Conservation (phyloP, 1,140 invertebrate genomes). For the Drosophila melanogaster region Release_6_plus_ISO1_MT NT_033779.5:18391501-18392000, state of each 20-base stretch:
- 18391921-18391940: conserved; percentile 50
- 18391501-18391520: too few relatives aligned
- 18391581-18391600: too few relatives aligned
- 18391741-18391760: neutral
- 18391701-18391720: too few relatives aligned
- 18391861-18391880: conserved; percentile 40
- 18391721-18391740: too few relatives aligned
- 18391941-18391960: conserved; percentile 49
- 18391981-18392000: conserved; percentile 22
- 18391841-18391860: conserved; percentile 57
- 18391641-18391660: too few relatives aligned
- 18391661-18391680: too few relatives aligned
- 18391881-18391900: conserved; percentile 47
- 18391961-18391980: conserved; percentile 56
- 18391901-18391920: conserved; percentile 35
- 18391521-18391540: too few relatives aligned
- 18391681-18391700: too few relatives aligned
- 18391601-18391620: too few relatives aligned
- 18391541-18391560: too few relatives aligned
- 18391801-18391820: conserved; percentile 20
- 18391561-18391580: too few relatives aligned
- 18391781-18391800: neutral
- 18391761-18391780: neutral
- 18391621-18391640: too few relatives aligned
- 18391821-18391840: conserved; percentile 24